Base-by-base conservation (phyloP, 1,140 invertebrate species). In the Leguminivora glycinivorella region DNA sequence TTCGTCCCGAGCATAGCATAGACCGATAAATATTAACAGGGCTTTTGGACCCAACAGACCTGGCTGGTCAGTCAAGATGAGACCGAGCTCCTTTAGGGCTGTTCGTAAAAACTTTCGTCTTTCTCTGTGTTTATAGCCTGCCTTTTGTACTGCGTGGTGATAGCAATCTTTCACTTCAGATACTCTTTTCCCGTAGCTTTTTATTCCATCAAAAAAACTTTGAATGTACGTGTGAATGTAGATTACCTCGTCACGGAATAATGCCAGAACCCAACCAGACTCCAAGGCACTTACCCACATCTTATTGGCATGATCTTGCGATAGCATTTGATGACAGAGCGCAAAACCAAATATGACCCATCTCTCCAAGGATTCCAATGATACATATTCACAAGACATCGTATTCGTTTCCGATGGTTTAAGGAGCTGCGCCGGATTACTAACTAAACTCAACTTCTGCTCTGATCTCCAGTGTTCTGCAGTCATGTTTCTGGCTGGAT, bases 221-320 rank as follows among this genome's bases (percentile, higher is more conserved):
- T 97, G 96, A 73, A 99, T 96, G 80, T 98, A 99, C 24, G 96
- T 94, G 92, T 99, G 98, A 72, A 98, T 98, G 79, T 98, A 96
- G 67, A 99, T 94, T 0, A 99, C 97, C 93, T 99, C 99, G 93
- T 99, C 99, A 67, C 99, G 93, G 85, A 99, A 99, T 3, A 99
- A 91, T 10, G 97, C 96, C 25, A 99, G 93, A 2, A 99, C 98
- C 96, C 98, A 99, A 14, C 97, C 96, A 26, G 96, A 97, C 83
- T 99, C 97, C 7, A 99, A 89, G 7, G 98, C 97, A 72, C 95
- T 95, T 4, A 96, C 94, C 96, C 98, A 99, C 79, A 99, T 94
- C 83, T 98, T 97, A 84, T 95, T 95, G 0, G 96, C 95, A 75
- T 95, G 94, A 70, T 98, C 95, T 79, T 96, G 95, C 75, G 94